phyloP scores from a whole-genome alignment of 2,113 vertebrate species.

The Theristicus caerulescens region DNA sequence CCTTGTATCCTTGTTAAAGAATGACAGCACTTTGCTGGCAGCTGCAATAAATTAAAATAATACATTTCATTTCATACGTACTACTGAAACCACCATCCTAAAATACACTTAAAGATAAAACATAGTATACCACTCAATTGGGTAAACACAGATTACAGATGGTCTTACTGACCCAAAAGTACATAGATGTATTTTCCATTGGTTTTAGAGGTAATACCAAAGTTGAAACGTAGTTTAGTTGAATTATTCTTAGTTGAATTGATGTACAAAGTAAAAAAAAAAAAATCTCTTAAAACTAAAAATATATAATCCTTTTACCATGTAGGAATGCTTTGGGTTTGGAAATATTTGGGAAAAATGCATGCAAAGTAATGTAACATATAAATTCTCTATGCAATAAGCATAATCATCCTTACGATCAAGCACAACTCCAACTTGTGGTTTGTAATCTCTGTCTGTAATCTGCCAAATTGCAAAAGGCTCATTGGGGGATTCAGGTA shows the following conservation, averaged over 20 bases:
- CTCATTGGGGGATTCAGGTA: slow-evolving; percentile 86
- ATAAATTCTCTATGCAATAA: neutral
- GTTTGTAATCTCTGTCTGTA: slow-evolving; percentile 87
- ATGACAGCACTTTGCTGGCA: slow-evolving; percentile 87
- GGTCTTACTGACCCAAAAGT: neutral
- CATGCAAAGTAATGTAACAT: neutral
- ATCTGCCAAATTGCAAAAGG: slow-evolving; percentile 98
- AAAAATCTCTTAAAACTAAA: neutral
- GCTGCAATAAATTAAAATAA: slow-evolving; percentile 75
- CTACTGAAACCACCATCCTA: neutral
- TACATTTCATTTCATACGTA: neutral
- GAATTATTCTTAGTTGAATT: neutral
- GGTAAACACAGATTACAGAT: neutral
- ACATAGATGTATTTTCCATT: neutral
- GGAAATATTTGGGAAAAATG: neutral
- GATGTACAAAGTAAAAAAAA: neutral
- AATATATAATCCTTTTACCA: neutral
- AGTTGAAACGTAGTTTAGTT: neutral
- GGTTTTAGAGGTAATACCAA: neutral
- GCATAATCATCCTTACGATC: slow-evolving; percentile 83
- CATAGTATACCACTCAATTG: neutral
- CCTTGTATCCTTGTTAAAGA: slow-evolving; percentile 91
- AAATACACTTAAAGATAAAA: neutral
- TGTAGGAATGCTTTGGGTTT: neutral
- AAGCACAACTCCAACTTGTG: slow-evolving; percentile 90